Conservation (phyloP, 2,113 vertebrate genomes). For the Larimichthys polyactis region DNA sequence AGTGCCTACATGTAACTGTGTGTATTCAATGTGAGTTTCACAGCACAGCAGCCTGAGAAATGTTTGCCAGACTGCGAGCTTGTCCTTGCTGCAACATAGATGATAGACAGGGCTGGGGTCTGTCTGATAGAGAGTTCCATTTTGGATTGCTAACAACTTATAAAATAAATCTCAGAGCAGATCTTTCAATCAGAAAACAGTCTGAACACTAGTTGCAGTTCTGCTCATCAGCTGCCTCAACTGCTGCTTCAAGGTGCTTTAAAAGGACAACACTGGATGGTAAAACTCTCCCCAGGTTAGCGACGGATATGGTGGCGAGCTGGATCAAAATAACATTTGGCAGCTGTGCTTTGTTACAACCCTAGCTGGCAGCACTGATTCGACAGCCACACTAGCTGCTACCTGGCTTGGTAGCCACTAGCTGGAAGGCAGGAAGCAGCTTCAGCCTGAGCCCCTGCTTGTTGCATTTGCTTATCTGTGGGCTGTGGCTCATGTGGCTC, state of each 20-base stretch:
- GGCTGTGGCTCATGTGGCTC: background rate
- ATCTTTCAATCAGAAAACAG: background rate
- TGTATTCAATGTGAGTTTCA: background rate
- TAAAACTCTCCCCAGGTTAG: background rate
- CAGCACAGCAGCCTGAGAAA: background rate
- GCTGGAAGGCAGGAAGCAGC: constrained; percentile 9
- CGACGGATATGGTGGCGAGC: background rate
- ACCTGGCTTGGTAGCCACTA: background rate
- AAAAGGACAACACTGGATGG: background rate
- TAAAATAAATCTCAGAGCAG: background rate
- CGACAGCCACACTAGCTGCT: background rate
- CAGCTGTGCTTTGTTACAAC: background rate
- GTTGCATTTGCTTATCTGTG: background rate
- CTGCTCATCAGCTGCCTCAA: background rate
- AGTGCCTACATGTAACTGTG: background rate
- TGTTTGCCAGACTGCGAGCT: background rate
- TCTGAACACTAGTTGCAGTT: too few species aligned
- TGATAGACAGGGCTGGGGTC: background rate
- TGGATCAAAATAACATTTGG: background rate
- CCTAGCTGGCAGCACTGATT: background rate
- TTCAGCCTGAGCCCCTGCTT: background rate
- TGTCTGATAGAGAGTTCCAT: background rate
- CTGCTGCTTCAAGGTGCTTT: too few species aligned
- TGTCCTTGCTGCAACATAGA: background rate
- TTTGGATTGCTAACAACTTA: background rate